These are phyloP conservation scores for Xanthorhoe designata DNA, from an alignment of 2,888 invertebrate species.

Conservation along the genomic window DNA sequence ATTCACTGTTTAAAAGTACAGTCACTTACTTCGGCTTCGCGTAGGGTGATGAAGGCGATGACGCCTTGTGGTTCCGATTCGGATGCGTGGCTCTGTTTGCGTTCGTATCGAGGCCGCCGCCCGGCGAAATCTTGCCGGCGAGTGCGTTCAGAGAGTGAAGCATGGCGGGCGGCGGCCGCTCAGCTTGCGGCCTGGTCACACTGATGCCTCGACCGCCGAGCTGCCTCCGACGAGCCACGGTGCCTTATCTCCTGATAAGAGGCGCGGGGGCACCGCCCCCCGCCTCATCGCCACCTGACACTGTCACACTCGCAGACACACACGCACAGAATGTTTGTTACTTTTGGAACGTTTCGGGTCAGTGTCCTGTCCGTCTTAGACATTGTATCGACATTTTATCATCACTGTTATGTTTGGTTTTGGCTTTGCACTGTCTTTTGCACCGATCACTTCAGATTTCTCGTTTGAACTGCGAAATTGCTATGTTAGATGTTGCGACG, in stretches of 20 bases:
- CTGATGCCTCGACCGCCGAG: constrained; percentile 73
- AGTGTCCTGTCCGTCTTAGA: constrained; percentile 80
- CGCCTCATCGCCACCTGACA: constrained; percentile 83
- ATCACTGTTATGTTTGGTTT: constrained; percentile 52
- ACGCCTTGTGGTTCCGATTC: constrained; percentile 80
- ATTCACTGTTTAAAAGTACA: neutral
- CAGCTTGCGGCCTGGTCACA: constrained; percentile 80
- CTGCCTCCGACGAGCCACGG: constrained; percentile 70
- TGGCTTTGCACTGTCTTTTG: constrained; percentile 50
- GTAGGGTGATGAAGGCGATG: constrained; percentile 79
- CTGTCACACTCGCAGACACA: constrained; percentile 68
- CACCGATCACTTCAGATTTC: constrained; percentile 49
- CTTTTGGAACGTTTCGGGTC: constrained; percentile 63
- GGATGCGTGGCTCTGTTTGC: constrained; percentile 87
- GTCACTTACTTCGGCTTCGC: constrained; percentile 82
- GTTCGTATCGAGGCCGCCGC: constrained; percentile 89
- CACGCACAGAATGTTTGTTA: constrained; percentile 56
- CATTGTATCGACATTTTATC: constrained; percentile 68
- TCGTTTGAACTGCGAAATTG: constrained; percentile 31
- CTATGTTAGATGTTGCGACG: constrained; percentile 36
- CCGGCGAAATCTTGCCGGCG: constrained; percentile 96
- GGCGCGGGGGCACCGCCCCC: constrained; percentile 83
- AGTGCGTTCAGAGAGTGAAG: constrained; percentile 94
- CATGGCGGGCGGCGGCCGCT: constrained; percentile 91
- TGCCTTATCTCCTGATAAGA: constrained; percentile 83